Conservation (phyloP, 2,797 vertebrate genomes). For the Hippocampus kuda region DNA sequence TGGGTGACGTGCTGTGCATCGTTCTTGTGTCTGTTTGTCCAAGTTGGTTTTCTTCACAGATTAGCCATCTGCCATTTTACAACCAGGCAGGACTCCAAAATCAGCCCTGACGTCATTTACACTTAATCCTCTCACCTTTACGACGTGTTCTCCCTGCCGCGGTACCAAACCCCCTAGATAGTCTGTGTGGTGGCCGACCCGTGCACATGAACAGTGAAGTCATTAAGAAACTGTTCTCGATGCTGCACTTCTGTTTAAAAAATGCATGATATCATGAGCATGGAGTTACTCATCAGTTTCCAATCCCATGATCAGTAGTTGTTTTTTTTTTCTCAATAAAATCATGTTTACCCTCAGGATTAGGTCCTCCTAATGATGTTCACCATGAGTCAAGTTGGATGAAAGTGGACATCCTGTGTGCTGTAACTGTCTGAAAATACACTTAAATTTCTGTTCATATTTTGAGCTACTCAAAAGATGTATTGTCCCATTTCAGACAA, state of each 20-base stretch:
- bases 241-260: neutral
- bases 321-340: neutral
- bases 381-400: conserved; percentile 8
- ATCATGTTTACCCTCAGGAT: conserved; percentile 1
- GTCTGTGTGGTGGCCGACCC: neutral
- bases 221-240: neutral
- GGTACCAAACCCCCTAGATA: neutral
- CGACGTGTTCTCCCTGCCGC: conserved; percentile 17
- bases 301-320: neutral
- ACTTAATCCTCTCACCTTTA: conserved; percentile 54
- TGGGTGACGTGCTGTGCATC: conserved; percentile 12
- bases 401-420: conserved; percentile 9
- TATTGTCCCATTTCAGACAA: no score
- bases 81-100: conserved; percentile 32
- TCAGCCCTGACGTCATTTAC: conserved; percentile 48
- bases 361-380: neutral
- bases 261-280: neutral
- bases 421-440: neutral
- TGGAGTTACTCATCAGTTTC: neutral
- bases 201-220: neutral
- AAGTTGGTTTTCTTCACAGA: conserved; percentile 47
- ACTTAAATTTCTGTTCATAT: neutral
- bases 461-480: no score
- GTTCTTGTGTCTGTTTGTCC: conserved; percentile 27
- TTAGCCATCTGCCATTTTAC: conserved; percentile 56